Evolutionary conservation across 2,888 invertebrate species (phyloP).

Genomic region (Melolontha melolontha): DNA sequence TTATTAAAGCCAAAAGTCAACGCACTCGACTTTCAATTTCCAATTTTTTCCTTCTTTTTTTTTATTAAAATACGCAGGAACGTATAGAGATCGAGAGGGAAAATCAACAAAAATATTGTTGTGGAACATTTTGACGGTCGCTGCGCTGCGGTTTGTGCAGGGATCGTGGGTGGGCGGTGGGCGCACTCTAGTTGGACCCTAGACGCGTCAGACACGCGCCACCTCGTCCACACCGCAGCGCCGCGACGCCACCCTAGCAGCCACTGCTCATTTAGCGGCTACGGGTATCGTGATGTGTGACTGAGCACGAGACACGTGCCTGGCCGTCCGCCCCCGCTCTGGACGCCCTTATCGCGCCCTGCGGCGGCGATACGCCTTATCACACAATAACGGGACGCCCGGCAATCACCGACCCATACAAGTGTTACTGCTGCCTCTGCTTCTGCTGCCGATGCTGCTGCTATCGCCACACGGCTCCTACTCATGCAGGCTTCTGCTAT

Average conservation of each 20-base stretch:
- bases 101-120: too few relatives aligned
- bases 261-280: slow-evolving; percentile 13
- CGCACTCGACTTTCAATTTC: background rate
- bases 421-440: slow-evolving; percentile 19
- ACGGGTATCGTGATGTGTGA: slow-evolving; percentile 39
- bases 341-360: slow-evolving; percentile 45
- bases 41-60: slow-evolving; percentile 4
- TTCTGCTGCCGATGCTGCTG: slow-evolving; percentile 42
- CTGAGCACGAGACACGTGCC: slow-evolving; percentile 46
- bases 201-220: slow-evolving; percentile 67
- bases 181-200: slow-evolving; percentile 64
- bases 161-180: slow-evolving; percentile 21
- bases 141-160: slow-evolving; percentile 51
- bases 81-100: too few relatives aligned
- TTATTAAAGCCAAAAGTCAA: background rate
- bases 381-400: slow-evolving; percentile 40
- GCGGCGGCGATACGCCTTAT: slow-evolving; percentile 44
- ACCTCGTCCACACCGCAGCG: slow-evolving; percentile 58
- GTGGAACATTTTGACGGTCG: slow-evolving; percentile 56
- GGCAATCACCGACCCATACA: slow-evolving; percentile 33
- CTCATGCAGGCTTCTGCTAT: slow-evolving; percentile 38
- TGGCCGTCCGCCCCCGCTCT: slow-evolving; percentile 44
- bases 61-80: too few relatives aligned
- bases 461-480: slow-evolving; percentile 29
- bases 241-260: slow-evolving; percentile 41